phyloP scores from a whole-genome alignment of 2,888 invertebrate genomes.

The Euzophera pinguis region DNA sequence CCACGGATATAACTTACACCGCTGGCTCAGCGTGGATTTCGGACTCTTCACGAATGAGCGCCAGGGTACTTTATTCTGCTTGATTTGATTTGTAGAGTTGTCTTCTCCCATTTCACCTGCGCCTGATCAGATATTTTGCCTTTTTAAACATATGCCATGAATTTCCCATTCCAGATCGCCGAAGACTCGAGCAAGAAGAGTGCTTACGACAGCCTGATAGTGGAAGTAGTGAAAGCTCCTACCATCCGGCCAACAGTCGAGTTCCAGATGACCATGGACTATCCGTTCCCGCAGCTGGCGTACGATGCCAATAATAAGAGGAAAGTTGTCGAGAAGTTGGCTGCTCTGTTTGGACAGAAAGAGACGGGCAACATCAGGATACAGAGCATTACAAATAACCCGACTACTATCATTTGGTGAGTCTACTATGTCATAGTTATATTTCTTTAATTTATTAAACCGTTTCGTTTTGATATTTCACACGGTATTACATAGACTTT shows the following conservation, averaged over 20 bases:
- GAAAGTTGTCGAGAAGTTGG: conserved; percentile 89
- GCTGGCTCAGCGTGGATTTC: too few relatives aligned
- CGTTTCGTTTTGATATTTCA: too few relatives aligned
- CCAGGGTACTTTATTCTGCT: too few relatives aligned
- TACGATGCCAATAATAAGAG: conserved; percentile 86
- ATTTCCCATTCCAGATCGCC: conserved; percentile 77
- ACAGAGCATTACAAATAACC: conserved; percentile 83
- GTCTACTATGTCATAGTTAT: too few relatives aligned
- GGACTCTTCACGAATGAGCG: too few relatives aligned
- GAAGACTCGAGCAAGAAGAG: conserved; percentile 86
- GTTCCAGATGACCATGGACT: conserved; percentile 89
- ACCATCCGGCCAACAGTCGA: conserved; percentile 85
- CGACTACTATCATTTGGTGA: conserved; percentile 85
- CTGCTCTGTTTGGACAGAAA: conserved; percentile 87
- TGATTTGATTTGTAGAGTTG: too few relatives aligned
- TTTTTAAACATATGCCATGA: not conserved
- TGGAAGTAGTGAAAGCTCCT: conserved; percentile 84
- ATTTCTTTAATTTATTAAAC: too few relatives aligned
- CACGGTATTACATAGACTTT: too few relatives aligned
- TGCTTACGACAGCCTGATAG: conserved; percentile 89
- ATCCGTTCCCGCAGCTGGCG: conserved; percentile 83
- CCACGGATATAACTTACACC: too few relatives aligned
- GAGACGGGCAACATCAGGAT: conserved; percentile 87
- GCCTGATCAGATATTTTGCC: too few relatives aligned
- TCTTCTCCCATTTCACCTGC: too few relatives aligned